Base-by-base conservation (phyloP, 2,113 vertebrate genomes). In the Aphyosemion australe region DNA sequence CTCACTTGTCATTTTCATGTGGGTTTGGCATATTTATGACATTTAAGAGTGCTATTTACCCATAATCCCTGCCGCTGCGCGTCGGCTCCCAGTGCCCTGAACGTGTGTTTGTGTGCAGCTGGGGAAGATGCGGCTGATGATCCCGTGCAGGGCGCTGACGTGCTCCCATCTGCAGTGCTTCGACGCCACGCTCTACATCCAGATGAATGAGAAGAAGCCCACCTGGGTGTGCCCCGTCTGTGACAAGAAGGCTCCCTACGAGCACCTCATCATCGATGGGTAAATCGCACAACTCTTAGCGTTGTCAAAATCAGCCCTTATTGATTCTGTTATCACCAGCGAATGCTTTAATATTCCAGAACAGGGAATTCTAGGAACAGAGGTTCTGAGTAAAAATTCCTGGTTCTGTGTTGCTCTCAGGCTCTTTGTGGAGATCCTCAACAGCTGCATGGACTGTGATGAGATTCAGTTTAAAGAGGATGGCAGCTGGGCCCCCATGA, bases 161-260 rank as follows among this genome's bases (percentile, higher is more conserved):
- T 99, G 97, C 84, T 97, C 97, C n/a, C 97, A 99, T 91, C 94
- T 99, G 79, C 97, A 99, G 61, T 99, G 97, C 69, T 99, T 99
- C 43, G 97, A 99, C 69, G 97, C 96, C 86, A 98, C 97, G 3
- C 94, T 99, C 4, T 99, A 99, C 50, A 96, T 99, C 83, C 97
- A 99, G 70, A 99, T 99, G 97, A 99, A 99, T 1, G 97, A 99
- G 88, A 99, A 99, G 88, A 99, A 99, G 46, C 97, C 97, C 60
- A 99, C 97, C 47, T 99, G 97, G 97, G 97, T 98, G 18, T 99
- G 97, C 86, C 97, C 97, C 2, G 97, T 99, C 56, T 99, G 97
- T 69, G 97, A 99, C 91, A 99, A 99, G 87, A 99, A 98, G 73
- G 97, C 97, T 37, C 97, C 97, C 0, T 99, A 98, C 0, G 97